phyloP scores from a whole-genome alignment of 2,888 invertebrate genomes.

The Geophilus truncorum region DNA sequence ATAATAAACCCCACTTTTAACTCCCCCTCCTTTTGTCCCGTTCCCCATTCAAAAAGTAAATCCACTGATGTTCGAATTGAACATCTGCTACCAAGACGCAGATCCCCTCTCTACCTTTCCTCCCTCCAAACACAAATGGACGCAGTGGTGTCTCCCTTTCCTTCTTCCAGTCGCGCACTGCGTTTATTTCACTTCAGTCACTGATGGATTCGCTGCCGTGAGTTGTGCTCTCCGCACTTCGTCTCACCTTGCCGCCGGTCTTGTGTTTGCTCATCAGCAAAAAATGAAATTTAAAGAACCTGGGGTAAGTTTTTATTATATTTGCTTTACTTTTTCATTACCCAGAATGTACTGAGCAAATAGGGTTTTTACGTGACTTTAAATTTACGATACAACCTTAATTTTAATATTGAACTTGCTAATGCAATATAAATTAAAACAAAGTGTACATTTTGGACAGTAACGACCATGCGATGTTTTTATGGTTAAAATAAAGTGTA shows the following conservation, averaged over 20 bases:
- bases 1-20: not conserved
- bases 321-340: not conserved
- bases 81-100: not conserved
- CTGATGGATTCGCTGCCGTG: constrained; percentile 8
- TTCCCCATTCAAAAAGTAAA: not conserved
- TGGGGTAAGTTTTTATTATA: not conserved
- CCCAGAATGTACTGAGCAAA: not conserved
- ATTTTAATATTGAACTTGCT: not conserved
- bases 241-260: not conserved
- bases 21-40: not conserved
- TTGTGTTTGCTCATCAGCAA: not conserved
- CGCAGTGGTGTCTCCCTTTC: constrained; percentile 12
- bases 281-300: not conserved
- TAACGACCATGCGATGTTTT: not conserved
- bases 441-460: not conserved
- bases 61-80: not conserved
- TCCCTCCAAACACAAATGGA: not conserved
- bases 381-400: not conserved
- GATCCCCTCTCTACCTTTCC: not conserved
- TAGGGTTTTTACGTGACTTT: not conserved
- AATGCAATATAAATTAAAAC: not conserved
- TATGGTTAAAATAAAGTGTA: not conserved
- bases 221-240: not conserved
- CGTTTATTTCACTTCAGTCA: not conserved
- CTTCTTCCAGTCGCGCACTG: constrained; percentile 5